phyloP scores from a whole-genome alignment of 2,888 invertebrate species.

The Sipha maydis region DNA sequence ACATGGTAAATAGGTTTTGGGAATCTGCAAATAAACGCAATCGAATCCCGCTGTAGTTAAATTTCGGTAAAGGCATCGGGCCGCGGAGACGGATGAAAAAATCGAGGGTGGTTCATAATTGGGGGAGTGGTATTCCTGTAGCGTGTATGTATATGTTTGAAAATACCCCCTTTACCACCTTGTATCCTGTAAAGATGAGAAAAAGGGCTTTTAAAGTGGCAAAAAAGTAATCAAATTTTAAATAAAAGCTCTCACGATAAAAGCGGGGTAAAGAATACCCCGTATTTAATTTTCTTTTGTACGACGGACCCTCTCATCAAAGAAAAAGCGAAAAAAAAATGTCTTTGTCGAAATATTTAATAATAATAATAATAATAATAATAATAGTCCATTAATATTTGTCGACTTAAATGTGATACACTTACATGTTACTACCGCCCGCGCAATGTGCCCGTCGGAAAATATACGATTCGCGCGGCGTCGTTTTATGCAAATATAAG shows the following conservation, averaged over 20 bases:
- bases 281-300: conserved; percentile 61
- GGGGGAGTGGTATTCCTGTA: conserved; percentile 32
- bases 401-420: not conserved
- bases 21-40: conserved; percentile 44
- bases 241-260: conserved; percentile 58
- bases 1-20: conserved; percentile 32
- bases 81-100: not conserved
- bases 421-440: not conserved
- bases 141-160: conserved; percentile 15
- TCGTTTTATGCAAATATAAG: no score
- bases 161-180: conserved; percentile 48
- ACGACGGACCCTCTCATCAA: conserved; percentile 35
- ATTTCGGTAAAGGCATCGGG: conserved; percentile 13
- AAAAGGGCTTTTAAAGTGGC: conserved; percentile 58
- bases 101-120: conserved; percentile 50
- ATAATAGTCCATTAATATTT: conserved; percentile 53
- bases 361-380: conserved; percentile 44
- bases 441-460: no score
- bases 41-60: conserved; percentile 35
- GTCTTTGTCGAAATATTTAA: conserved; percentile 52
- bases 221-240: conserved; percentile 62
- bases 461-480: no score
- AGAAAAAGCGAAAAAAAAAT: conserved; percentile 39
- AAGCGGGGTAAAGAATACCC: conserved; percentile 49
- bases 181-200: conserved; percentile 53